Percentiles rank a stretch among this genome's conserved stretches.
Evolutionary conservation across 2,888 invertebrate genomes (phyloP).

Genomic region (Zelleria hepariella): DNA sequence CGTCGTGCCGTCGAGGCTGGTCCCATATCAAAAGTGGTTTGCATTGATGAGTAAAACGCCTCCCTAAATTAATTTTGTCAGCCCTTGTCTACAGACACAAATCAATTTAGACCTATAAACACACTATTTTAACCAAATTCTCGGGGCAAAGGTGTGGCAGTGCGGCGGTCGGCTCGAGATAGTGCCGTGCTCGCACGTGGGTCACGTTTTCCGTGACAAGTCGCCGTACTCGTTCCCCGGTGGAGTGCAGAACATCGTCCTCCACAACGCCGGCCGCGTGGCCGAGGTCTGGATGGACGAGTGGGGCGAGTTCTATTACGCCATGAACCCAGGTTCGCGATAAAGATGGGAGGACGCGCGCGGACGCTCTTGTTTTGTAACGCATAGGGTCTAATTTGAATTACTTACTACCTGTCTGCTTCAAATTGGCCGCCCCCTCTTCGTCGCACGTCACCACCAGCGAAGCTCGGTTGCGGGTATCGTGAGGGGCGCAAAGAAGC

Average conservation of each 20-base stretch:
- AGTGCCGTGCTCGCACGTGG: constrained; percentile 95
- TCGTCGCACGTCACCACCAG: no score
- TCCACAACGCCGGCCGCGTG: constrained; percentile 98
- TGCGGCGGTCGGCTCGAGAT: constrained; percentile 97
- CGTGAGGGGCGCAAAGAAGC: no score
- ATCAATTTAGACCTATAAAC: no score
- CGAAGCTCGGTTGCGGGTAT: no score
- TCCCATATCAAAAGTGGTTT: no score
- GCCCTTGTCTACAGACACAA: no score
- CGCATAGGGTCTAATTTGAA: no score
- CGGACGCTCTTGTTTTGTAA: background rate
- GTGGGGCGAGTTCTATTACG: constrained; percentile 99
- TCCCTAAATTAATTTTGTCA: no score
- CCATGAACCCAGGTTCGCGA: constrained; percentile 96
- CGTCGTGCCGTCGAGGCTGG: no score
- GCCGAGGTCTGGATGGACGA: constrained; percentile 99
- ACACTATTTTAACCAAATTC: background rate
- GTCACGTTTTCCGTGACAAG: constrained; percentile 98
- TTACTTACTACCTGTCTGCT: no score
- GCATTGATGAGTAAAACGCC: no score
- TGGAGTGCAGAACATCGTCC: constrained; percentile 95
- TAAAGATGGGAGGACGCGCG: constrained; percentile 6
- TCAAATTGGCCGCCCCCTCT: no score
- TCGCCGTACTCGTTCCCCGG: constrained; percentile 99
- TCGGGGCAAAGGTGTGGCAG: constrained; percentile 85